These are phyloP conservation scores for Antidorcas marsupialis DNA, from an alignment of 2,113 vertebrate genomes.

Conservation along the genomic window DNA sequence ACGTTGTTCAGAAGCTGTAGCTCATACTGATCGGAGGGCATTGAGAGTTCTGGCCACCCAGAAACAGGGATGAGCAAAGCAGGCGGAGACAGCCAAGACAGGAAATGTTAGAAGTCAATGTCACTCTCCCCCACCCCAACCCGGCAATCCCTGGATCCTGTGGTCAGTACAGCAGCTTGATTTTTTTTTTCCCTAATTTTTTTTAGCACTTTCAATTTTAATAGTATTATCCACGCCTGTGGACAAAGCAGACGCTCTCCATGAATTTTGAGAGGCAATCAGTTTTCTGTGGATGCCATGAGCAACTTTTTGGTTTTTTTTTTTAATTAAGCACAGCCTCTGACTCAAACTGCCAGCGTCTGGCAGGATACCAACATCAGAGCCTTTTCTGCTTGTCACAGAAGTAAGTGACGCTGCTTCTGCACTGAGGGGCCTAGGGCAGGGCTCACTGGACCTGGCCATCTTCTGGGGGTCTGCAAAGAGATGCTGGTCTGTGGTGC, in stretches of 20 bases:
- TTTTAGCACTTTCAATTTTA: neutral
- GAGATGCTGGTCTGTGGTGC: neutral
- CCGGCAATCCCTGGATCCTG: neutral
- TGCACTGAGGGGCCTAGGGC: neutral
- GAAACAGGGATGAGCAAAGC: neutral
- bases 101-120: neutral
- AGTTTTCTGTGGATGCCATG: neutral
- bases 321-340: neutral
- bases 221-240: neutral
- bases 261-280: constrained; percentile 20
- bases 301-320: no score
- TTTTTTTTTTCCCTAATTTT: neutral
- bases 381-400: neutral
- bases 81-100: fast-evolving
- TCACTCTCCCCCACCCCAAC: neutral
- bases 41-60: constrained; percentile 60
- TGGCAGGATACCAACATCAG: neutral
- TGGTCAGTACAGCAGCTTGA: neutral
- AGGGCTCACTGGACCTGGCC: neutral
- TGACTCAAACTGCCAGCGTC: neutral
- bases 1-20: constrained; percentile 90
- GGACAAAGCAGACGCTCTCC: neutral
- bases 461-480: neutral
- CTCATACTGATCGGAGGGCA: constrained; percentile 87
- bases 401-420: fast-evolving